Conservation (phyloP, 2,113 vertebrate species). For the Coryphaenoides rupestris region DNA sequence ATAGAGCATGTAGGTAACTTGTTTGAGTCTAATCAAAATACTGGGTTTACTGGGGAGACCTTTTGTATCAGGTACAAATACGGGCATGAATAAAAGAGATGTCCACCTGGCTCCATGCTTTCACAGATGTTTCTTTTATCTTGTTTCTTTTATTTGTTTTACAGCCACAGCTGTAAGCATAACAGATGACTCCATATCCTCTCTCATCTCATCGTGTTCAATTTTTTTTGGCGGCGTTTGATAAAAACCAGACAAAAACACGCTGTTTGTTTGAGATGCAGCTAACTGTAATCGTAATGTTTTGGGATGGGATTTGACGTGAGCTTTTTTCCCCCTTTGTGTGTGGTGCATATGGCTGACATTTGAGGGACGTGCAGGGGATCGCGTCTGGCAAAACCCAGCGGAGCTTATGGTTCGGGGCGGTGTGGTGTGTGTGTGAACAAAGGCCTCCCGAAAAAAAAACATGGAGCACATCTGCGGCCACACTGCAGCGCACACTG, state of each 20-base stretch:
- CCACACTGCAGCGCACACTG: slow-evolving; percentile 37
- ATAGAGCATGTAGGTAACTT: slow-evolving; percentile 39
- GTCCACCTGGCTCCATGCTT: slow-evolving; percentile 18
- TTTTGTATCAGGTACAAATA: slow-evolving; percentile 38
- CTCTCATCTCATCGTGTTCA: no score
- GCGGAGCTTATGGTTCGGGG: slow-evolving; percentile 34
- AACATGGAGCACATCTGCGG: slow-evolving; percentile 40
- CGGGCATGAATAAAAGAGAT: slow-evolving; percentile 13
- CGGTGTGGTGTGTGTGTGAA: slow-evolving; percentile 49
- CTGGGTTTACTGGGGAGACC: slow-evolving; percentile 42
- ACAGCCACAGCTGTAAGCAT: no score
- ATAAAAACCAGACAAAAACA: no score
- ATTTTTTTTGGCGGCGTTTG: no score
- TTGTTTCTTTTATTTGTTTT: no score
- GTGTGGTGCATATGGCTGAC: slow-evolving; percentile 29
- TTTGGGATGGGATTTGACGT: no score
- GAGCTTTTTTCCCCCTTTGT: neutral
- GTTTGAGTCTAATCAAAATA: slow-evolving; percentile 42
- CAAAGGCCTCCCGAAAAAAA: slow-evolving; percentile 35
- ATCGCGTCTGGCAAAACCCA: slow-evolving; percentile 27
- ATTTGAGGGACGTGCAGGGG: slow-evolving; percentile 50
- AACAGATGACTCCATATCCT: no score
- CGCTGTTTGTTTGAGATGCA: no score
- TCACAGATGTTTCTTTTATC: no score
- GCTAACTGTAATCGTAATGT: no score